Conservation (phyloP, 2,888 invertebrate species). For the Mesorhabditis belari region DNA sequence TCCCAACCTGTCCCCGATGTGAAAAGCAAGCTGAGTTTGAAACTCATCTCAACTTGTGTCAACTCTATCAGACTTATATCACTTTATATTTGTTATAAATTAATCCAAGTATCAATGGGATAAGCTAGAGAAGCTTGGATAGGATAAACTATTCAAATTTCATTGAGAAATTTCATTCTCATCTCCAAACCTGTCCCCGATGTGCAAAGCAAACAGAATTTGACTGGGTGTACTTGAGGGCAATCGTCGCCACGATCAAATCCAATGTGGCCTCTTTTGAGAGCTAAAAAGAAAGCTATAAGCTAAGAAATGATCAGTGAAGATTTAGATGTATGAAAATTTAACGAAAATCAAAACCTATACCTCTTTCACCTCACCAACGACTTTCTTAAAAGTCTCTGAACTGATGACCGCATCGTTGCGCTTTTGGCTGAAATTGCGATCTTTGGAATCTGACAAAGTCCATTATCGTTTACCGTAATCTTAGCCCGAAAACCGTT, state of each 20-base stretch:
- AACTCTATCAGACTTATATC: no score
- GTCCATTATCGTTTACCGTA: slow-evolving; percentile 53
- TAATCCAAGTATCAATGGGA: background rate
- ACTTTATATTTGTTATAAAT: background rate
- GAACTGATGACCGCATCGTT: slow-evolving; percentile 79
- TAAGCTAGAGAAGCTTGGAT: no score
- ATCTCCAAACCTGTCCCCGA: slow-evolving; percentile 65
- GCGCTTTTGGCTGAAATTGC: slow-evolving; percentile 68
- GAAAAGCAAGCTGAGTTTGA: no score
- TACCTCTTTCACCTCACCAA: slow-evolving; percentile 65
- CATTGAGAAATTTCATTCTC: no score
- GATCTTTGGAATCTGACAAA: background rate
- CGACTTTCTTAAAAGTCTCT: slow-evolving; percentile 73
- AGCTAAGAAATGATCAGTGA: background rate
- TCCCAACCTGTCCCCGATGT: no score
- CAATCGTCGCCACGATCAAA: slow-evolving; percentile 86
- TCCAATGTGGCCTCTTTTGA: slow-evolving; percentile 75
- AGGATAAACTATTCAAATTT: no score
- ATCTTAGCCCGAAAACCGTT: slow-evolving; percentile 73
- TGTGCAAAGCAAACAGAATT: slow-evolving; percentile 95
- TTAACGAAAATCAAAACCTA: slow-evolving; percentile 15
- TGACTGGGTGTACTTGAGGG: slow-evolving; percentile 93
- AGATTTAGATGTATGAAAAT: slow-evolving; percentile 1
- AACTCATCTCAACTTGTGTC: no score
- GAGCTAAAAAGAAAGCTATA: slow-evolving; percentile 57